phyloP scores from a whole-genome alignment of 2,888 invertebrate genomes.

The Blera fallax region DNA sequence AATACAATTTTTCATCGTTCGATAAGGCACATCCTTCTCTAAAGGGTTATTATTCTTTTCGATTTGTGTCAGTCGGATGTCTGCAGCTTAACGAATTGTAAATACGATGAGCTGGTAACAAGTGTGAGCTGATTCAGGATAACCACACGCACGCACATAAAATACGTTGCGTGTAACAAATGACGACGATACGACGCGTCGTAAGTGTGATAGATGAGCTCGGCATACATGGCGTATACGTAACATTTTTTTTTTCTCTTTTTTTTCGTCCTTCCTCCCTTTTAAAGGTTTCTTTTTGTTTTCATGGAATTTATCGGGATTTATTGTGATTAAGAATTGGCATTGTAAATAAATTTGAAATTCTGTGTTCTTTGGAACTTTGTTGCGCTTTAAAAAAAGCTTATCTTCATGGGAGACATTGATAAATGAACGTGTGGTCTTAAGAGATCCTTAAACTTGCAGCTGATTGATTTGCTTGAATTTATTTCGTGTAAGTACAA shows the following conservation, averaged over 20 bases:
- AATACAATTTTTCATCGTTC: conserved; percentile 17
- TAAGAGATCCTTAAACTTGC: not conserved
- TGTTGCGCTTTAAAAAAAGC: too few relatives aligned
- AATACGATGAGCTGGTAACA: conserved; percentile 49
- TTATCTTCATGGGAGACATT: not conserved
- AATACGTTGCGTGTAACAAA: conserved; percentile 14
- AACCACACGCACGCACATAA: not conserved
- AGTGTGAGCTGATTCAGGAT: conserved; percentile 24
- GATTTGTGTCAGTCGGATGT: conserved; percentile 53
- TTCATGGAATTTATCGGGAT: not conserved
- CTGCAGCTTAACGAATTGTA: conserved; percentile 52
- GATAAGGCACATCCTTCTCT: conserved; percentile 22
- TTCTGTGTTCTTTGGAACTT: not conserved
- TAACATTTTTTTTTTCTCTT: not conserved
- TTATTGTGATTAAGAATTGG: conserved; percentile 19
- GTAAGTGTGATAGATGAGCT: conserved; percentile 31
- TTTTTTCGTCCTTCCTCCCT: too few relatives aligned
- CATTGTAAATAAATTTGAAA: conserved; percentile 22
- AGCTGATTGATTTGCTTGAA: not conserved
- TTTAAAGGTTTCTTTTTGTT: not conserved
- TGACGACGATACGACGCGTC: not conserved
- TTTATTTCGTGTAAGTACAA: not conserved
- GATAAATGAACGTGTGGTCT: conserved; percentile 3
- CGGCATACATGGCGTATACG: conserved; percentile 31
- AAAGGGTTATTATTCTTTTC: conserved; percentile 62